Evolutionary conservation across 2,888 invertebrate species (phyloP).

Genomic region (Chrysotoxum bicinctum): DNA sequence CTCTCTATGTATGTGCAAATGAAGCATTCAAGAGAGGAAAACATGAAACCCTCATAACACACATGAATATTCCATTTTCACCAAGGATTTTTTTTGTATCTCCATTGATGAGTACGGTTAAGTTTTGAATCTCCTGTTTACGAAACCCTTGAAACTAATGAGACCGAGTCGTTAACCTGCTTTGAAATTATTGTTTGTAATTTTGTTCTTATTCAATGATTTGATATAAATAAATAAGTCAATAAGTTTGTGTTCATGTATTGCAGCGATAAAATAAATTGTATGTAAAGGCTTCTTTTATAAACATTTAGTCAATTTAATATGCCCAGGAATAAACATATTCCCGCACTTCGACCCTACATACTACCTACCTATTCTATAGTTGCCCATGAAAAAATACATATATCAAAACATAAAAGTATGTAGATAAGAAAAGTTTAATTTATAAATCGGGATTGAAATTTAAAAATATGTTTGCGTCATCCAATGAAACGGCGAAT

Average conservation of each 20-base stretch:
- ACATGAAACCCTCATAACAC: slow-evolving; percentile 16
- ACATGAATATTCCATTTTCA: slow-evolving; percentile 41
- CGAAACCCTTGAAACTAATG: slow-evolving; percentile 48
- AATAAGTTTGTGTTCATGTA: neutral
- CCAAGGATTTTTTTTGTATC: slow-evolving; percentile 14
- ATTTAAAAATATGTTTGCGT: too few species aligned
- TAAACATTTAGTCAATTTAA: too few species aligned
- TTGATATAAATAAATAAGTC: neutral
- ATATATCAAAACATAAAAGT: too few species aligned
- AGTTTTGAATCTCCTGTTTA: slow-evolving; percentile 23
- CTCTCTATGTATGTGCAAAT: slow-evolving; percentile 16
- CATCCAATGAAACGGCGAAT: too few species aligned
- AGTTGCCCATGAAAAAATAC: too few species aligned
- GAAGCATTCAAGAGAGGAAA: slow-evolving; percentile 40
- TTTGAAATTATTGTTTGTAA: neutral
- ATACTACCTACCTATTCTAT: too few species aligned
- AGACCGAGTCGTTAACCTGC: slow-evolving; percentile 15
- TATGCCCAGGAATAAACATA: too few species aligned
- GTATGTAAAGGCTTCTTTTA: too few species aligned
- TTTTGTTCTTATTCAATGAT: neutral
- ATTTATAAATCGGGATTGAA: too few species aligned
- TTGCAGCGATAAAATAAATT: too few species aligned
- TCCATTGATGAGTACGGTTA: neutral
- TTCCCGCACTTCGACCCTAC: too few species aligned
- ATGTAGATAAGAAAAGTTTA: too few species aligned